These are phyloP conservation scores for Lytechinus variegatus DNA, from an alignment of 35 echinoderm and acorn worm genomes.

Conservation along the genomic window DNA sequence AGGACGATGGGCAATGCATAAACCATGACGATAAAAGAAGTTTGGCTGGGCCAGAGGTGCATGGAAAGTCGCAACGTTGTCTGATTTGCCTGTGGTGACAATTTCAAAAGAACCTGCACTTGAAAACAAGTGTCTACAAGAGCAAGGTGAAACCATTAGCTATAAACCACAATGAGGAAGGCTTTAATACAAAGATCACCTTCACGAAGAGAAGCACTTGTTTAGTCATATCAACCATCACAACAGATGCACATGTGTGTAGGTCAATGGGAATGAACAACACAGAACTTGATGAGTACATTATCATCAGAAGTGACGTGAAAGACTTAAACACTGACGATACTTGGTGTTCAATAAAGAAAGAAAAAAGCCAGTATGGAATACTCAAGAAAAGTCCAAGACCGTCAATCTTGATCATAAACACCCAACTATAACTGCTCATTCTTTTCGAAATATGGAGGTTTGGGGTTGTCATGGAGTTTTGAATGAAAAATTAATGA, in stretches of 20 bases:
- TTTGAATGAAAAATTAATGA: too few relatives aligned
- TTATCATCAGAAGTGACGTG: too few relatives aligned
- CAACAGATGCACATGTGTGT: neutral
- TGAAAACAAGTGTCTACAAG: neutral
- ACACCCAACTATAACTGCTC: too few relatives aligned
- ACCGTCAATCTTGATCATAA: too few relatives aligned
- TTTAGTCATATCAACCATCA: neutral
- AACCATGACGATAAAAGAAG: neutral
- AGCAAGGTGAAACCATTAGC: neutral
- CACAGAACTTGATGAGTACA: too few relatives aligned
- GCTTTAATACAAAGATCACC: neutral
- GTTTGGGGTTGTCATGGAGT: too few relatives aligned
- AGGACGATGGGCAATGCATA: neutral
- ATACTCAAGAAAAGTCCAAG: too few relatives aligned
- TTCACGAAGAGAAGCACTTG: neutral
- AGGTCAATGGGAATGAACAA: too few relatives aligned
- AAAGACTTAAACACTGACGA: too few relatives aligned
- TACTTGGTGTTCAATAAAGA: neutral
- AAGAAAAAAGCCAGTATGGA: too few relatives aligned
- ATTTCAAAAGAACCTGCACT: slow-evolving; percentile 8
- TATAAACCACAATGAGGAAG: neutral
- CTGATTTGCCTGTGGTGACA: slow-evolving; percentile 16
- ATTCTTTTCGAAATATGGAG: too few relatives aligned
- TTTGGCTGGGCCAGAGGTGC: neutral
- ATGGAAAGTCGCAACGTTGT: neutral